Base-by-base conservation (phyloP, 2,888 invertebrate genomes). In the Galeopsomyia nigrocyanea region DNA sequence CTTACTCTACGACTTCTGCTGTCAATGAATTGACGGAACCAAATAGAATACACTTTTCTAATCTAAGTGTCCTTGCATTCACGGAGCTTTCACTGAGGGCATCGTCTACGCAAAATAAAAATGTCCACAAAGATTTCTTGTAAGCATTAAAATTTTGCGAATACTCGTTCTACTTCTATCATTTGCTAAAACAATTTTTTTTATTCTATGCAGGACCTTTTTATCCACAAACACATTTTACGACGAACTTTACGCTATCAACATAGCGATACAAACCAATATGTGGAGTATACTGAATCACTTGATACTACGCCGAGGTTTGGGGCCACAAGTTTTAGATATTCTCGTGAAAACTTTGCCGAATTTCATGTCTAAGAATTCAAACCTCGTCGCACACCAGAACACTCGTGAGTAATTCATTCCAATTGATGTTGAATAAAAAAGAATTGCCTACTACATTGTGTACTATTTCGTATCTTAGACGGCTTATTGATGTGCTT, bases 11-110 rank as follows among this genome's bases (percentile, higher is more conserved):
- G 58, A 87, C 88, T 16, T 88, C 89, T 31, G 80, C 82, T 62
- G 89, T 90, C 74, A 86, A 87, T 19, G 90, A 90, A 76, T 87
- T 90, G 80, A 90, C 91, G 10, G 87, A 90, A 77, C 88, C 89
- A 21, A 91, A 92, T 68, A 88, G 89, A 80, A 90, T 90, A 78
- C 90, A 91, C 79, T 88, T 92, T 68, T 90, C 91, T 17, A 91
- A 92, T 84, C 88, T 92, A 79, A 90, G 90, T 58, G 88, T 92
- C 17, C 89, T 91, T 85, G 90, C 91, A 71, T 91, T 90, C 80
- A 89, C 91, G 0, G 90, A 92, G 80, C 87, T 90, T 80, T 87
- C 87, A 19, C 82, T 88, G 31, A 83, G 87, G 57, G 82, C 86
- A 68, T 75, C 78, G 67, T 74, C 84, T 57, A 81, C 87, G 58